phyloP scores from a whole-genome alignment of 2,797 vertebrate species.

The Lophotriccus pileatus region DNA sequence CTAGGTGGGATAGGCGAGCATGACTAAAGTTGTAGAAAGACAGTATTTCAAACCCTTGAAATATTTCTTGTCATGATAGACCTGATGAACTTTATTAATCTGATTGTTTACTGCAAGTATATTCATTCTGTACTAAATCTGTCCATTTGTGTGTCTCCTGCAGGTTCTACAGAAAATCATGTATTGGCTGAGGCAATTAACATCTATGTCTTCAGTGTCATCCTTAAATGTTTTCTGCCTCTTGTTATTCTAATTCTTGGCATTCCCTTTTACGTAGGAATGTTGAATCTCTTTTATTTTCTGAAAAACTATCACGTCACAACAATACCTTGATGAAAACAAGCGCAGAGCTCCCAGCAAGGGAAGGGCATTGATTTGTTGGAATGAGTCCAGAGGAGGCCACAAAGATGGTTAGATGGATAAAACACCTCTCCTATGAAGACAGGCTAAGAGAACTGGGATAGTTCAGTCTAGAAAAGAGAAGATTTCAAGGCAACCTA shows the following conservation, averaged over 20 bases:
- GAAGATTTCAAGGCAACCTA: background rate
- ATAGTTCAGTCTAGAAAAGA: background rate
- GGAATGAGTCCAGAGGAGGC: background rate
- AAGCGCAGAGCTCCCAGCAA: background rate
- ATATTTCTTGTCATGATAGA: background rate
- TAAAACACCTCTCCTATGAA: background rate
- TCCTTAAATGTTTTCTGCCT: background rate
- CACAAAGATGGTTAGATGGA: background rate
- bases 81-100: background rate
- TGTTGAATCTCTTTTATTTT: background rate
- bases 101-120: background rate
- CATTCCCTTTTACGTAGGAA: background rate
- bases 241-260: background rate
- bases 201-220: background rate
- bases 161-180: background rate
- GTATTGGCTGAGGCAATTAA: background rate
- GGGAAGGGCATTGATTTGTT: background rate
- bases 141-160: background rate
- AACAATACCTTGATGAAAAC: background rate
- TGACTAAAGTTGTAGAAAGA: background rate
- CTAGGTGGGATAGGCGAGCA: accelerated
- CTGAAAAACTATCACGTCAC: background rate
- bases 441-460: background rate
- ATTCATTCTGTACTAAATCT: background rate
- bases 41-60: background rate